Base-by-base conservation (phyloP, 2,888 invertebrate species). In the Parnassius smintheus region DNA sequence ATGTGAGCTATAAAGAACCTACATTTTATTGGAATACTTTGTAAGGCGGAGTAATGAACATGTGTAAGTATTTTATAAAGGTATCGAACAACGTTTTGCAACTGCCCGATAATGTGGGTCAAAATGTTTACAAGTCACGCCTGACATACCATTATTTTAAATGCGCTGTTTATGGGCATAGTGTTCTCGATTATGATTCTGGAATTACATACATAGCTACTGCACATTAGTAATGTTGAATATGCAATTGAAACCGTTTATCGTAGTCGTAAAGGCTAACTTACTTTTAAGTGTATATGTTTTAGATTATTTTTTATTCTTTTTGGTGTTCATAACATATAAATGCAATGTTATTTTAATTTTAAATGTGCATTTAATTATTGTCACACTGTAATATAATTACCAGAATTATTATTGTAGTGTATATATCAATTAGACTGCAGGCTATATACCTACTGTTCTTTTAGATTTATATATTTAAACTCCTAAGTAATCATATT, bases 41-140 rank as follows among this genome's bases (percentile, higher is more conserved):
- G 50, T 62, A 62, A 61, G 52, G 56, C 41, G 50, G n/a, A 58
- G 52, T 66, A 60, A 62, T 65, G 50, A 67, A 58, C 60, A 61
- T 60, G 63, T 35, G 56, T 55, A 25, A 25, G 18, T 59, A 49
- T 56, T 55, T 54, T 55, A 59, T 50, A 62, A 63, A 59, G 55
- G 48, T 55, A 46, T 53, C 48, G 48, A 12, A 10, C 45, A n/a
- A 49, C 55, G 54, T 55, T 61, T 50, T 55, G 55, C 53, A 59
- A 65, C 63, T 54, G 62, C 75, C 70, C 72, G 74, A 77, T 81
- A 79, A 86, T 85, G 81, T 88, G 77, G 88, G 85, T 77, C 84
- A 83, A 78, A 77, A 81, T 81, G 82, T 84, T 83, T 81, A 81
- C 80, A 78, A 80, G 83, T 78, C 81, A 79, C 78, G 76, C 79